Evolutionary conservation across 2,888 invertebrate genomes (phyloP).

Genomic region (Leptinotarsa peninsularis): DNA sequence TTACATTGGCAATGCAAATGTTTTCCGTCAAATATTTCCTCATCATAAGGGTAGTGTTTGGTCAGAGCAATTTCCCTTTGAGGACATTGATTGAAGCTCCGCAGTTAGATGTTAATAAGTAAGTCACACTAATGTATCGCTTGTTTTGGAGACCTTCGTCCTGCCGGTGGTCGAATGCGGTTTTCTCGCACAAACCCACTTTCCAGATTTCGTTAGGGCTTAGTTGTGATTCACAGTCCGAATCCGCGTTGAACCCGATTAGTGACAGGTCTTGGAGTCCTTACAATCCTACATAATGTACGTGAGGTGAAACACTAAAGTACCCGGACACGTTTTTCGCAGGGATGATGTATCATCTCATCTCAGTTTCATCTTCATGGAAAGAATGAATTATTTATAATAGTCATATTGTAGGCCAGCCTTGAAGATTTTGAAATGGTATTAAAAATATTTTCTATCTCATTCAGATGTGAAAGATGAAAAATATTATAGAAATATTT

Average conservation of each 20-base stretch:
- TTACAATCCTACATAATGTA: slow-evolving; percentile 50
- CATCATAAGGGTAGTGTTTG: slow-evolving; percentile 47
- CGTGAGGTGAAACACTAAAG: slow-evolving; percentile 55
- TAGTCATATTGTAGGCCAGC: no score
- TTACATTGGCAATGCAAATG: slow-evolving; percentile 43
- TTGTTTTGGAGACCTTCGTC: slow-evolving; percentile 45
- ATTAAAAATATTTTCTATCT: no score
- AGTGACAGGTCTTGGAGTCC: slow-evolving; percentile 50
- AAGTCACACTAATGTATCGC: slow-evolving; percentile 55
- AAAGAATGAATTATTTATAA: no score
- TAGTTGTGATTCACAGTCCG: slow-evolving; percentile 55
- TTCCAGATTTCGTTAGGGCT: slow-evolving; percentile 51
- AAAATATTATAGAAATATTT: no score
- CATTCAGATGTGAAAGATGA: no score
- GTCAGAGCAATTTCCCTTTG: slow-evolving; percentile 54
- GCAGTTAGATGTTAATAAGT: slow-evolving; percentile 53
- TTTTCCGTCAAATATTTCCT: slow-evolving; percentile 46
- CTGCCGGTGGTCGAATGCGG: slow-evolving; percentile 46
- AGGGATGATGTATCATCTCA: slow-evolving; percentile 16
- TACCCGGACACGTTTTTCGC: background rate
- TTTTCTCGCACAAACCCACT: slow-evolving; percentile 42
- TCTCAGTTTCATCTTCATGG: no score
- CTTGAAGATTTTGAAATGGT: no score
- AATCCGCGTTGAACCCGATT: slow-evolving; percentile 52
- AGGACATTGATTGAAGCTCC: slow-evolving; percentile 53